Conservation (phyloP, 2,797 vertebrate species). For the Pseudochirops cupreus region DNA sequence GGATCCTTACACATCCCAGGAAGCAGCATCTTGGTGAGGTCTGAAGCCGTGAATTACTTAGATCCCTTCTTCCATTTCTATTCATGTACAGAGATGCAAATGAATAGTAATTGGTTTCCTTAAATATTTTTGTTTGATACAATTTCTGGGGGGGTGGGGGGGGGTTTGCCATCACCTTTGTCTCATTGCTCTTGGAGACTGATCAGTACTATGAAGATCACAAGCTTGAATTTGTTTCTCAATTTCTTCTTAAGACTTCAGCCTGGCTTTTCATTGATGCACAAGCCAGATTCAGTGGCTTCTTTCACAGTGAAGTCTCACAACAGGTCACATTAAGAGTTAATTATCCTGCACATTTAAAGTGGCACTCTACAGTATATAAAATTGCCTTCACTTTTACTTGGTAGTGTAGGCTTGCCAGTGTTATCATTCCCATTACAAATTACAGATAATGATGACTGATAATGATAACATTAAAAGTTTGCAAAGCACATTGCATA, state of each 20-base stretch:
- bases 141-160: too few relatives aligned
- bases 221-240: not conserved
- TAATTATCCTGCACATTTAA: not conserved
- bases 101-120: not conserved
- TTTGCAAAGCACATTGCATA: not conserved
- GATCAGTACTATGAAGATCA: not conserved
- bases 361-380: not conserved
- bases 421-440: not conserved
- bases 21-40: not conserved
- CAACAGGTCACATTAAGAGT: not conserved
- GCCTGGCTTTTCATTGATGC: not conserved
- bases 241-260: not conserved
- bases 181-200: not conserved
- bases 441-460: not conserved
- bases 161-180: not conserved
- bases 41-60: not conserved
- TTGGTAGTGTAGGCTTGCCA: not conserved
- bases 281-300: not conserved
- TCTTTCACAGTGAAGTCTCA: conserved; percentile 12
- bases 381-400: not conserved
- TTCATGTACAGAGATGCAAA: not conserved
- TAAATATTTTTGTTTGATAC: not conserved
- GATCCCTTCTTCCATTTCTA: not conserved
- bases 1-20: not conserved
- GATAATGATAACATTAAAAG: not conserved